Percentiles rank a stretch among this genome's conserved stretches.
These are phyloP conservation scores for Brotula barbata DNA, from an alignment of 2,797 vertebrate genomes.

Conservation along the genomic window DNA sequence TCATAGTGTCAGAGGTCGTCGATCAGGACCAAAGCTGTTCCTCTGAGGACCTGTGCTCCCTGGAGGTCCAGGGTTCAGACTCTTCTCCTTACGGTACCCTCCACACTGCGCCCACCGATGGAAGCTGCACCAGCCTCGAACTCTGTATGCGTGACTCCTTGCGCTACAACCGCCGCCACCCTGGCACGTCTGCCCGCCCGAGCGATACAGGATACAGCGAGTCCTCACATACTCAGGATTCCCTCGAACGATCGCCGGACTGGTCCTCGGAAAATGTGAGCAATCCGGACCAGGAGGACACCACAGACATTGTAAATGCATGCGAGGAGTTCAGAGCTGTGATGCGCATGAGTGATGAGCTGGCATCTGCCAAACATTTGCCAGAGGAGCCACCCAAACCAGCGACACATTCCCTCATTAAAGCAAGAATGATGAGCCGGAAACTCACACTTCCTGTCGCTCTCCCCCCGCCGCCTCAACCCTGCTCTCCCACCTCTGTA, in stretches of 20 bases:
- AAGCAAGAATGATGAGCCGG: conserved; percentile 73
- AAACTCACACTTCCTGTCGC: conserved; percentile 77
- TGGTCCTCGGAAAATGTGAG: conserved; percentile 82
- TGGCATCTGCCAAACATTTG: conserved; percentile 74
- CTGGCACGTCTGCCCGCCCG: conserved; percentile 54
- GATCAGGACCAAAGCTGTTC: conserved; percentile 83
- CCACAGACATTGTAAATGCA: conserved; percentile 56
- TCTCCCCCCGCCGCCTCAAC: conserved; percentile 71
- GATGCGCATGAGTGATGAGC: conserved; percentile 72
- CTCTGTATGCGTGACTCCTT: conserved; percentile 66
- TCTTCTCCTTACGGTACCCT: conserved; percentile 78
- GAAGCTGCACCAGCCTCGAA: conserved; percentile 81
- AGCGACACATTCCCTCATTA: conserved; percentile 65
- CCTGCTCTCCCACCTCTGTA: conserved; percentile 74
- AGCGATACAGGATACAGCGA: conserved; percentile 70
- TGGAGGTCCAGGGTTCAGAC: conserved; percentile 87
- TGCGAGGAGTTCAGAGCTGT: conserved; percentile 66
- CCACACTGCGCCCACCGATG: conserved; percentile 68
- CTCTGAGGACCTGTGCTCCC: conserved; percentile 86
- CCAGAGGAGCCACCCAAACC: conserved; percentile 71
- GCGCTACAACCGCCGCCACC: conserved; percentile 60
- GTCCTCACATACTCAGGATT: conserved; percentile 78
- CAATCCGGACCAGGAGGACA: conserved; percentile 72
- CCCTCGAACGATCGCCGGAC: conserved; percentile 75
- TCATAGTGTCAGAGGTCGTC: conserved; percentile 82